Base-by-base conservation (phyloP, 2,113 vertebrate species). In the Corythoichthys intestinalis region DNA sequence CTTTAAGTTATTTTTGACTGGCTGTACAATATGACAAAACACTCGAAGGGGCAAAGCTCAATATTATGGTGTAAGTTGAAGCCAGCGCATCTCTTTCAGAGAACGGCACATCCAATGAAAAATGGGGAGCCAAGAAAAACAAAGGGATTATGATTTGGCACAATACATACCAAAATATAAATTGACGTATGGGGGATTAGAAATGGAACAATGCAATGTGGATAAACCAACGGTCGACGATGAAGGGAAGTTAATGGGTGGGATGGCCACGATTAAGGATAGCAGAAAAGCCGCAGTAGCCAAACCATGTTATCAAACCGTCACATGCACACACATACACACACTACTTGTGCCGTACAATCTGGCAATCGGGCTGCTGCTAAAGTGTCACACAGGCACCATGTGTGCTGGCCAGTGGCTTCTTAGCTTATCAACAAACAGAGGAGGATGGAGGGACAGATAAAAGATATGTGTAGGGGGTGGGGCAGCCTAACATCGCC, bases 81-180 rank as follows among this genome's bases (percentile, higher is more conserved):
- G 60, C 37, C 52, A 35, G 71, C 66, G 72, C 68, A 81, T 74
- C 77, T 82, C 66, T 72, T 81, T 76, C 64, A 75, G 54, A 83
- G 63, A 62, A 66, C 28, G 54, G 60, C 50, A 73, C 56, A 83
- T 87, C 78, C 84, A 85, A 81, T 66, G 77, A 73, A 72, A 72
- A 69, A 71, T 78, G 70, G 75, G 41, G 75, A 2, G 44, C 67
- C 64, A 71, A 77, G 61, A 60, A 74, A 85, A 88, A 90, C 87
- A 91, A 89, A 72, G 77, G 79, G 87, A 92, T 91, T 90, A 88
- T 74, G 81, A 89, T 65, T 77, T 78, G 74, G 58, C 83, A 86
- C 83, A 85, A 61, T 67, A 72, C 78, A 75, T 49, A 68, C 64
- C 69, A 44, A 76, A 73, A 82, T 81, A 76, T 77, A 85, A 67